phyloP scores from a whole-genome alignment of 2,888 invertebrate genomes.

The Drosophila ustulata region DNA sequence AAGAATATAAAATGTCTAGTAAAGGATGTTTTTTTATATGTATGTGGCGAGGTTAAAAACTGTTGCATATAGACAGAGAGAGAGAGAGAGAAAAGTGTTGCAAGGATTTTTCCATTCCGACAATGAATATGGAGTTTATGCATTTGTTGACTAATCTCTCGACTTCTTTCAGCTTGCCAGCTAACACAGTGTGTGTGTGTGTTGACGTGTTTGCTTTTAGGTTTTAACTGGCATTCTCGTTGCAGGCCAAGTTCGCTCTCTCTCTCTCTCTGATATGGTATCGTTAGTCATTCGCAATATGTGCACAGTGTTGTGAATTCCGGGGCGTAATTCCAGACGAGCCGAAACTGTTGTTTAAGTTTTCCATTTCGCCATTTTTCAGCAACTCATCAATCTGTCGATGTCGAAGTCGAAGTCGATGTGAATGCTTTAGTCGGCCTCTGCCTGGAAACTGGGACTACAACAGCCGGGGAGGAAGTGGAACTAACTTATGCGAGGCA shows the following conservation, averaged over 20 bases:
- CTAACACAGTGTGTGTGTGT: no score
- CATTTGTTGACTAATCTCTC: background rate
- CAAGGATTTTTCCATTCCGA: background rate
- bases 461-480: background rate
- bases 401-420: conserved; percentile 51
- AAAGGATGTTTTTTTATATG: no score
- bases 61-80: no score
- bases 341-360: conserved; percentile 77
- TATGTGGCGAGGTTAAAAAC: no score
- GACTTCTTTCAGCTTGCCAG: no score
- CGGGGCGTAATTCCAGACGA: conserved; percentile 24
- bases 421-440: conserved; percentile 53
- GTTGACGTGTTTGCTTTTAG: conserved; percentile 29
- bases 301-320: conserved; percentile 48
- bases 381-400: conserved; percentile 80
- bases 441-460: conserved; percentile 27
- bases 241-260: conserved; percentile 8
- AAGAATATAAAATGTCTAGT: no score
- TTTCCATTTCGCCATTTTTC: conserved; percentile 78
- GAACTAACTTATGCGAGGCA: conserved; percentile 78
- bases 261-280: conserved; percentile 15
- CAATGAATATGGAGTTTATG: background rate
- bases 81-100: no score
- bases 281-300: conserved; percentile 54
- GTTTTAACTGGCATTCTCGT: background rate